These are phyloP conservation scores for human DNA, from an alignment of 2,113 vertebrate species.

Conservation along the genomic window GRCh38 chr12:86930501-86931000, in stretches of 20 bases:
- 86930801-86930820: neutral
- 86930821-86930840: neutral
- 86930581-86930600: neutral
- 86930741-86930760: neutral
- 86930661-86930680: neutral
- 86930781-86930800: neutral
- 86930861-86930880: neutral
- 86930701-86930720: neutral
- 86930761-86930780: neutral
- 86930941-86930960: neutral
- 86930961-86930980: neutral
- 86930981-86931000: neutral
- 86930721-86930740: neutral
- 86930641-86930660: slow-evolving; percentile 12
- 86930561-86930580: slow-evolving; percentile 14
- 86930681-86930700: neutral
- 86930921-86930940: neutral
- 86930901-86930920: neutral
- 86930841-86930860: slow-evolving; percentile 7
- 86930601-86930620: neutral
- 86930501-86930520: neutral
- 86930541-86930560: neutral
- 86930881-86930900: neutral
- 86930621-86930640: neutral
- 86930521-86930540: neutral